Evolutionary conservation across 2,888 invertebrate species (phyloP).

Genomic region (Pyralis farinalis): DNA sequence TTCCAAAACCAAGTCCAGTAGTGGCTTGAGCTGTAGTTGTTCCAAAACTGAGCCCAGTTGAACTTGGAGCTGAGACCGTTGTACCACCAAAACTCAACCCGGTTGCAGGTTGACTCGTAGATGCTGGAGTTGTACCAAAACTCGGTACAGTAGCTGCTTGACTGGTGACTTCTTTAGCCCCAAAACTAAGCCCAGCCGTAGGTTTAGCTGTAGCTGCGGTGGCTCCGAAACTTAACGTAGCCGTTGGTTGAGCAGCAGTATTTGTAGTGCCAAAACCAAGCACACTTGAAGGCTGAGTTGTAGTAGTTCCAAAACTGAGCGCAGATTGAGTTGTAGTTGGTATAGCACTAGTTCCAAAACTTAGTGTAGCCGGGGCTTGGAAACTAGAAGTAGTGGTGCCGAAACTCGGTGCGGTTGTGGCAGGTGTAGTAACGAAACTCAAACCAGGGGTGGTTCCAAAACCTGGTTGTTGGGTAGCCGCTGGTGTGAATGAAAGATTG

Average conservation of each 20-base stretch:
- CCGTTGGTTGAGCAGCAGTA: slow-evolving; percentile 3
- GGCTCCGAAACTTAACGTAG: slow-evolving; percentile 25
- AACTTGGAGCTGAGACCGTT: slow-evolving; percentile 4
- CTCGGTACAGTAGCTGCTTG: slow-evolving; percentile 2
- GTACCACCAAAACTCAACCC: slow-evolving; percentile 13
- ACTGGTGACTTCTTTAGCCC: slow-evolving; percentile 17
- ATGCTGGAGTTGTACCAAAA: slow-evolving; percentile 6
- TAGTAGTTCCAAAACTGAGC: slow-evolving; percentile 8
- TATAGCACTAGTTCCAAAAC: slow-evolving; percentile 13
- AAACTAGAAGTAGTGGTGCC: slow-evolving; percentile 13
- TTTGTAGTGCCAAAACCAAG: slow-evolving; percentile 25
- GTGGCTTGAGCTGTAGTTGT: slow-evolving; percentile 10
- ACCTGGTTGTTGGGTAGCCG: slow-evolving; percentile 1
- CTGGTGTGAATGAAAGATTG: background rate
- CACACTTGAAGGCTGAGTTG: slow-evolving; percentile 11
- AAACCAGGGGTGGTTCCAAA: slow-evolving; percentile 14
- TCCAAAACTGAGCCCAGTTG: slow-evolving; percentile 27
- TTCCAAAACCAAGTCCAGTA: slow-evolving; percentile 25
- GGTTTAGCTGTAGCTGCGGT: slow-evolving; percentile 5
- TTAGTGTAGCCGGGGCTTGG: slow-evolving; percentile 15
- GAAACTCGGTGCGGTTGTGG: slow-evolving; percentile 14
- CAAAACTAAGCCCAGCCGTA: slow-evolving; percentile 26
- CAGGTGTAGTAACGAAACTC: slow-evolving; percentile 24
- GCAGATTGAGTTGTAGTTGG: slow-evolving; percentile 18
- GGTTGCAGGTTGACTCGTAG: slow-evolving; percentile 10